Conservation (phyloP, 2,113 vertebrate species). For the Madoqua kirkii region DNA sequence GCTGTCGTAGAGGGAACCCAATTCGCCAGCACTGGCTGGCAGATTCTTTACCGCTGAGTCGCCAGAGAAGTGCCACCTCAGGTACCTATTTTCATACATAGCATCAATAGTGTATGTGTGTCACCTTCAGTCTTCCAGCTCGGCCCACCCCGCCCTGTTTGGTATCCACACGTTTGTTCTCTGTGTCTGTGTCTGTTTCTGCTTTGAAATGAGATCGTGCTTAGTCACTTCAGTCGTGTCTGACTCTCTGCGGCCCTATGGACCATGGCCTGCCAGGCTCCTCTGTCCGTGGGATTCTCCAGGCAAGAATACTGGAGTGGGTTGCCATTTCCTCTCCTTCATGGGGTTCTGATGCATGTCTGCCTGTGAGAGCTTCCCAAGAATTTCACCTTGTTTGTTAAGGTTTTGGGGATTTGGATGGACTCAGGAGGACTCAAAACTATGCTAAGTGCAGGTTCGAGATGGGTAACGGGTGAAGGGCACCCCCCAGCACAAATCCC, state of each 20-base stretch:
- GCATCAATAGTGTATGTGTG: background rate
- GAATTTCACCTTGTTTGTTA: background rate
- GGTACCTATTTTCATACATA: background rate
- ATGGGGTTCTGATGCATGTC: no score
- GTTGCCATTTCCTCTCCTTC: background rate
- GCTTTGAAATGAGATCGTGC: background rate
- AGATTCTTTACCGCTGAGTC: background rate
- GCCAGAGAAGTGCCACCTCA: background rate
- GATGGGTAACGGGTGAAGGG: background rate
- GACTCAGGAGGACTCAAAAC: background rate
- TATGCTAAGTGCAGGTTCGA: background rate
- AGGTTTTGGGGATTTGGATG: background rate
- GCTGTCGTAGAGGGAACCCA: background rate
- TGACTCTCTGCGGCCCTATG: background rate
- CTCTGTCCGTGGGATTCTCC: background rate
- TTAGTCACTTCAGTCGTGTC: background rate
- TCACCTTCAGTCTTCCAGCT: background rate
- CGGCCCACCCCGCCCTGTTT: background rate
- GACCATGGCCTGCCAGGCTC: background rate
- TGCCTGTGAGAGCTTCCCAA: accelerated
- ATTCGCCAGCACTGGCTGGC: background rate
- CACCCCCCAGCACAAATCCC: background rate
- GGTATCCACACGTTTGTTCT: background rate
- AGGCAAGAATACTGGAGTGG: background rate
- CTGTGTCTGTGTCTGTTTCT: background rate